A percentile compares a stretch with the other conserved stretches of the same genome.
Conservation (phyloP, 1,140 invertebrate species). For the Leptinotarsa lineolata region DNA sequence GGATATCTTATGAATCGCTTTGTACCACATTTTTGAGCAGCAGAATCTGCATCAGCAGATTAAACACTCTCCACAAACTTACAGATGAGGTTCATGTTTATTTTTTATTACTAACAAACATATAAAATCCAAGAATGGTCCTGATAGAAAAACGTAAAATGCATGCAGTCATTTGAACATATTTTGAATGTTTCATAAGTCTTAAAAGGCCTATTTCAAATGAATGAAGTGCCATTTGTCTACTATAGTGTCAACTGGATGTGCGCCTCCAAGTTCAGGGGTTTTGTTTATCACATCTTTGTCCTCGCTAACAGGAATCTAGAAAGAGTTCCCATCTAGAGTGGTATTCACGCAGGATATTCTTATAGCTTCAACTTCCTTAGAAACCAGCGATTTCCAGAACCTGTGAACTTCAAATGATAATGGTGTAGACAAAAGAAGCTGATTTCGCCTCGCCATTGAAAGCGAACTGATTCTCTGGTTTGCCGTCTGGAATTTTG, state of each 20-base stretch:
- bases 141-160: too few relatives aligned
- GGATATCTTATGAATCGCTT: too few relatives aligned
- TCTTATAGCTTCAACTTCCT: conserved; percentile 5
- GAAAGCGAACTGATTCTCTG: conserved; percentile 96
- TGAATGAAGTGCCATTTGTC: conserved; percentile 6
- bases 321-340: conserved; percentile 65
- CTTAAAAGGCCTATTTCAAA: neutral
- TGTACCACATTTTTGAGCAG: too few relatives aligned
- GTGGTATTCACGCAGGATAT: conserved; percentile 71
- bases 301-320: conserved; percentile 66
- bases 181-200: too few relatives aligned
- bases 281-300: conserved; percentile 67
- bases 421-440: conserved; percentile 84
- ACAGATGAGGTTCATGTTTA: neutral
- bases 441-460: conserved; percentile 91
- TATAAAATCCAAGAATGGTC: neutral
- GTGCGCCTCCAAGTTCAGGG: conserved; percentile 61
- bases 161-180: too few relatives aligned
- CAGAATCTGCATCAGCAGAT: too few relatives aligned
- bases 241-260: conserved; percentile 63
- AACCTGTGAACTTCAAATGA: conserved; percentile 72
- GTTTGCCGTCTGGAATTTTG: conserved; percentile 98
- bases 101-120: neutral
- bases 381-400: conserved; percentile 16
- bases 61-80: too few relatives aligned